Conservation (phyloP, 1,140 invertebrate genomes). For the Diorhabda carinulata region DNA sequence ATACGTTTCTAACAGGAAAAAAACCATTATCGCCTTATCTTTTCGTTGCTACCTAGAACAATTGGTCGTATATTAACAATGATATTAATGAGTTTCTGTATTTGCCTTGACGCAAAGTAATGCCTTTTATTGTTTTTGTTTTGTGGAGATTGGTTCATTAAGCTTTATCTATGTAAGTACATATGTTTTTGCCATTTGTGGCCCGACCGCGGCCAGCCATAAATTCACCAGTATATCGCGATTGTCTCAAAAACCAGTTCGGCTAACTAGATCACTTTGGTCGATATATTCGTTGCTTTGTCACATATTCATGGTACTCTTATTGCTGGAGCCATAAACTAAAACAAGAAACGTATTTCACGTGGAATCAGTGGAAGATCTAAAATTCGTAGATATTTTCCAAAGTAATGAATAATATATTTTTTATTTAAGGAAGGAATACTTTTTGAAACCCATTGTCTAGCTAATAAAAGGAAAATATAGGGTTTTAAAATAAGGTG, state of each 20-base stretch:
- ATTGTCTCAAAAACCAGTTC: slow-evolving; percentile 22
- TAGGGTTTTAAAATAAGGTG: no score
- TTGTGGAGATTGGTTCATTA: slow-evolving; percentile 22
- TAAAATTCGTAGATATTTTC: no score
- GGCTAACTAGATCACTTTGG: slow-evolving; percentile 13
- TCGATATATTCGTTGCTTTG: slow-evolving; percentile 16
- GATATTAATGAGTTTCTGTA: slow-evolving; percentile 22
- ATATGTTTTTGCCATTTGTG: slow-evolving; percentile 23
- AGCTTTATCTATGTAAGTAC: slow-evolving; percentile 24
- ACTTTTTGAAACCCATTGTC: no score
- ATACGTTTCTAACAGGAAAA: neutral
- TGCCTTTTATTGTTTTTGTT: slow-evolving; percentile 23
- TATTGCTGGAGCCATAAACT: neutral
- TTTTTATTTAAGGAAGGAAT: no score
- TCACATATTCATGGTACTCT: slow-evolving; percentile 4
- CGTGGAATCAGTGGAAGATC: no score
- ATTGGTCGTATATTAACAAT: slow-evolving; percentile 16
- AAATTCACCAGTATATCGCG: slow-evolving; percentile 16
- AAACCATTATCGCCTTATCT: slow-evolving; percentile 1
- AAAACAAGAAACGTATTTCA: no score
- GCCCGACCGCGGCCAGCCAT: slow-evolving; percentile 9
- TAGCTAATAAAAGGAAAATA: no score
- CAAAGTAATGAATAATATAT: no score
- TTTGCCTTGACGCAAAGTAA: slow-evolving; percentile 21
- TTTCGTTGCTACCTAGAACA: slow-evolving; percentile 6